phyloP scores from a whole-genome alignment of 2,113 vertebrate species.

The Nannospalax galili region DNA sequence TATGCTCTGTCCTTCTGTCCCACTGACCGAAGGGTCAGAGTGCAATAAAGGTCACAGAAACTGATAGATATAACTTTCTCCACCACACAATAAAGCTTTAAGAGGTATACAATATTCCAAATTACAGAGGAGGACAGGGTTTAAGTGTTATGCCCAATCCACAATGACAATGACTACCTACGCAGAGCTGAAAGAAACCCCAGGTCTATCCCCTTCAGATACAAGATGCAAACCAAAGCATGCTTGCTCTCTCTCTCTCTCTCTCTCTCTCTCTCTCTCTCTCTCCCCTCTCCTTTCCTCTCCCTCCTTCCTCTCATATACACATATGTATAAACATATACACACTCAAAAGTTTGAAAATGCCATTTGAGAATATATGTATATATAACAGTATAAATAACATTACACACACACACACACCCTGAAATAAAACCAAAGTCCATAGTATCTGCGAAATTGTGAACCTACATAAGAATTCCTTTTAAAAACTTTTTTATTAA shows the following conservation, averaged over 20 bases:
- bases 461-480: neutral
- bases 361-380: too few relatives aligned
- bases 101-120: neutral
- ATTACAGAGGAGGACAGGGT: neutral
- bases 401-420: too few relatives aligned
- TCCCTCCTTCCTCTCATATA: too few relatives aligned
- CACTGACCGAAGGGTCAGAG: neutral
- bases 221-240: neutral
- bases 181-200: neutral
- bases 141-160: neutral
- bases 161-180: neutral
- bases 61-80: too few relatives aligned
- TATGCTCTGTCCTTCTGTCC: neutral
- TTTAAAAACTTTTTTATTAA: too few relatives aligned
- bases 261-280: too few relatives aligned
- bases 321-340: neutral
- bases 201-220: too few relatives aligned
- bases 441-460: neutral
- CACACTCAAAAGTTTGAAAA: too few relatives aligned
- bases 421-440: neutral
- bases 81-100: neutral
- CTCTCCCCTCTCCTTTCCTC: neutral
- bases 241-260: fast-evolving
- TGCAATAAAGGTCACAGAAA: neutral
- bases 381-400: too few relatives aligned